Percentiles rank a stretch among this genome's conserved stretches.
phyloP scores from a whole-genome alignment of 1,140 invertebrate species.

The Ostrea edulis region DNA sequence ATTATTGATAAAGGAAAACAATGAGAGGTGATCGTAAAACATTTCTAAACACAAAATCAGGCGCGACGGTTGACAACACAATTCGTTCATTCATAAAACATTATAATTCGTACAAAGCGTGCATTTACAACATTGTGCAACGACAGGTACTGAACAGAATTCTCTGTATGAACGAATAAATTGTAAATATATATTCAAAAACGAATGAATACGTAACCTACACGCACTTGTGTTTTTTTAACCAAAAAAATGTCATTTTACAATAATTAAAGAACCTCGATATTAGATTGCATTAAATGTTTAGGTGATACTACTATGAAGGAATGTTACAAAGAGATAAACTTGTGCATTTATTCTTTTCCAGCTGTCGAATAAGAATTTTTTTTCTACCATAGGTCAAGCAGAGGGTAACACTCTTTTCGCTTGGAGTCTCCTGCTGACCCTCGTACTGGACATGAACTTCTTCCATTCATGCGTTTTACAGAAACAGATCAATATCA shows the following conservation, averaged over 20 bases:
- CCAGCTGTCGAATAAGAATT: not conserved
- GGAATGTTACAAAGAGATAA: too few relatives aligned
- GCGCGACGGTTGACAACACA: not conserved
- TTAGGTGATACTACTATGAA: too few relatives aligned
- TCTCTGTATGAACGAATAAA: not conserved
- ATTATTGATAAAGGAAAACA: not conserved
- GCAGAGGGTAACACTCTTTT: constrained; percentile 30
- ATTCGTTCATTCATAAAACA: constrained; percentile 22
- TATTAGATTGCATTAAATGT: too few relatives aligned
- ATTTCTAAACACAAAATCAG: not conserved
- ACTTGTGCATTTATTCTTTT: not conserved
- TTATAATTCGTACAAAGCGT: not conserved
- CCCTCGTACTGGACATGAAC: constrained; percentile 16
- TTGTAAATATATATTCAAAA: not conserved
- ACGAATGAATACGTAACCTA: not conserved
- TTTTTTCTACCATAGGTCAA: not conserved
- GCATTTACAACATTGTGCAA: not conserved
- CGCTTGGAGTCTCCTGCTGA: not conserved
- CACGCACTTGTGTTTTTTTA: too few relatives aligned
- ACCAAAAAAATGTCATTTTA: too few relatives aligned
- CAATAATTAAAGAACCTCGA: too few relatives aligned
- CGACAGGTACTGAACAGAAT: not conserved
- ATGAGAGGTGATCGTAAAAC: not conserved
- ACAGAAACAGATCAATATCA: constrained; percentile 37
- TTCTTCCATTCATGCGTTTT: constrained; percentile 35